These are phyloP conservation scores for Lasioglossum zephyrum DNA, from an alignment of 2,888 invertebrate genomes.

Conservation along the genomic window DNA sequence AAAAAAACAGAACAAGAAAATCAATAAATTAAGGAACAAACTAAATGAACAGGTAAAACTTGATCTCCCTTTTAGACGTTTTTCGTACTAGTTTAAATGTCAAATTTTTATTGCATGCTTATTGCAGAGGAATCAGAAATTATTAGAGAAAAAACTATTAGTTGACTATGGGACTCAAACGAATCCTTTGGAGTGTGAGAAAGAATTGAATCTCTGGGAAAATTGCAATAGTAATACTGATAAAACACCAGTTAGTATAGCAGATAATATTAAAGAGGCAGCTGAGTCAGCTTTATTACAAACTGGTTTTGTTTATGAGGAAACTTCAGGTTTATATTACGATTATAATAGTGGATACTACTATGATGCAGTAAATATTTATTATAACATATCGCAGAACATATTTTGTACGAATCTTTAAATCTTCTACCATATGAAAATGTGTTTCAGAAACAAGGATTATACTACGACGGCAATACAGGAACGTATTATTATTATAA, in stretches of 20 bases:
- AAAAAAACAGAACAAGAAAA: slow-evolving; percentile 86
- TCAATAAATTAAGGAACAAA: slow-evolving; percentile 87
- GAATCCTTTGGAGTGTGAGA: slow-evolving; percentile 68
- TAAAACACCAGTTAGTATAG: slow-evolving; percentile 85
- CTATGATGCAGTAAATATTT: slow-evolving; percentile 91
- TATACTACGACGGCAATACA: slow-evolving; percentile 95
- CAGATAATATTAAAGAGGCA: slow-evolving; percentile 91
- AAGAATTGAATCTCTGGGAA: slow-evolving; percentile 52
- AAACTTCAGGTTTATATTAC: slow-evolving; percentile 94
- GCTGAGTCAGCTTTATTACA: slow-evolving; percentile 90
- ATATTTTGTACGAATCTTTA: not conserved
- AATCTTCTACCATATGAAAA: not conserved
- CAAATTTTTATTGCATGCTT: slow-evolving; percentile 12
- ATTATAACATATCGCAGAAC: not conserved
- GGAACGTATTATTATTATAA: slow-evolving; percentile 94
- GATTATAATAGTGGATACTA: slow-evolving; percentile 95
- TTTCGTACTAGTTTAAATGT: not conserved
- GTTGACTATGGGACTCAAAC: slow-evolving; percentile 77
- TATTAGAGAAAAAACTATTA: slow-evolving; percentile 72
- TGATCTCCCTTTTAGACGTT: not conserved
- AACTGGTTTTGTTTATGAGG: slow-evolving; percentile 93
- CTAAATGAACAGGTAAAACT: slow-evolving; percentile 78
- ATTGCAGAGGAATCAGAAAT: slow-evolving; percentile 71
- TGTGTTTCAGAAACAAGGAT: slow-evolving; percentile 89
- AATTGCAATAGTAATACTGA: slow-evolving; percentile 71